Evolutionary conservation across 1,140 invertebrate genomes (phyloP), one percentile per base, ranked within the genome.

Genomic region (Drosophila kikkawai): DNA sequence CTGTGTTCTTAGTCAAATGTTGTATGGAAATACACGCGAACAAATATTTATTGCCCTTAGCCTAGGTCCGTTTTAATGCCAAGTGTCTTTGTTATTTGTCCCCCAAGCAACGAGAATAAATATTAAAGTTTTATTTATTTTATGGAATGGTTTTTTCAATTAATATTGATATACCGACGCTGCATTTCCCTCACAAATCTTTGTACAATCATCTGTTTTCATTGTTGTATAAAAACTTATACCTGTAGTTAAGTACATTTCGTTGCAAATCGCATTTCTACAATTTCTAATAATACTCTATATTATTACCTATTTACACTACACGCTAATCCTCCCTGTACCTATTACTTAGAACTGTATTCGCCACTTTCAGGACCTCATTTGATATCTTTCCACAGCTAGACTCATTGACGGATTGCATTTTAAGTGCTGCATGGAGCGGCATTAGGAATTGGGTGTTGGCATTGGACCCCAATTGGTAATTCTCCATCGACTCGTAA

Each of bases 401-500:
- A 1, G 94, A 94, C n/a, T 92, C 92, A 53, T 93, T 76, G 34
- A 91, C 45, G 22, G 50, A 79, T 42, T 93, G 92, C 19, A 87
- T 45, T 32, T 80, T 86, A 39, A 94, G 80, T 59, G 94, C 93
- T 68, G 91, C 92, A 69, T 91, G 92, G 77, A 94, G 92, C 55
- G 94, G 94, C 50, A 94, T 36, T 15, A 94, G 60, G 69, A 94
- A 92, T 79, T 94, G 92, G 11, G 82, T 88, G 51, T 94, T 94
- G 1, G 93, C 88, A 78, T 94, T 93, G 4, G 91, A 93, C 7
- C 92, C 93, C 12, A 94, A 64, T 56, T 94, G 93, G 85, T 94
- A 94, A 51, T 56, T 94, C 92, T 96, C 94, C 93, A 97, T 95
- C 4, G 96, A 94, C 73, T 93, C 91, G 90, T 96, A 97, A 36